phyloP scores from a whole-genome alignment of 2,113 vertebrate genomes.

The Aix galericulata region DNA sequence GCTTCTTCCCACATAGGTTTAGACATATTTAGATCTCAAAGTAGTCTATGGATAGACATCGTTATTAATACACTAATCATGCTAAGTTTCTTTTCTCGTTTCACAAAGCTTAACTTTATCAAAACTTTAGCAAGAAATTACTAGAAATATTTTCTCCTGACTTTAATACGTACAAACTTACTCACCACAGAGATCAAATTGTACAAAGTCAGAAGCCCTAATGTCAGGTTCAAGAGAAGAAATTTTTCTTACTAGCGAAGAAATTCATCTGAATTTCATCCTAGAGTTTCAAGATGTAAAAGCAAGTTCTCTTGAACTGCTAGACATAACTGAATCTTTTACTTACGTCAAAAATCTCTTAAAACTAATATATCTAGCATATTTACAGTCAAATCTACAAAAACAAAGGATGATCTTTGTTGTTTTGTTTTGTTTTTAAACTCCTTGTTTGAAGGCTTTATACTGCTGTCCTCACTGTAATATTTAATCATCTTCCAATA shows the following conservation, averaged over 20 bases:
- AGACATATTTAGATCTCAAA: not conserved
- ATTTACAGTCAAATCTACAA: not conserved
- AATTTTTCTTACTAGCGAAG: not conserved
- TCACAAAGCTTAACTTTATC: not conserved
- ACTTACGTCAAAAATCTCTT: not conserved
- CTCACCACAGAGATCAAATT: not conserved
- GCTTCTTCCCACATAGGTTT: not conserved
- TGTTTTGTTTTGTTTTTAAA: not conserved
- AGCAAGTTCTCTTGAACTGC: not conserved
- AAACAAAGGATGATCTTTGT: not conserved
- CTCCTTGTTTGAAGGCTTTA: not conserved
- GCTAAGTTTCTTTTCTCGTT: not conserved
- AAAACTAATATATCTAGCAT: not conserved
- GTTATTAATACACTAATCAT: not conserved
- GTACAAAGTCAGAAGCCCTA: not conserved
- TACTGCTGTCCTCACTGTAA: not conserved
- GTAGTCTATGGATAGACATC: not conserved
- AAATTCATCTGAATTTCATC: not conserved
- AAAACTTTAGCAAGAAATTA: not conserved
- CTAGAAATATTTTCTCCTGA: not conserved
- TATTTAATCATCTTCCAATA: not conserved
- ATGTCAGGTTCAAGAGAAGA: not conserved
- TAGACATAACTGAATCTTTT: not conserved
- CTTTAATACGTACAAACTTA: not conserved
- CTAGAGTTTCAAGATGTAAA: not conserved